Conservation (phyloP, 2,797 vertebrate species). For the Chelon labrosus region DNA sequence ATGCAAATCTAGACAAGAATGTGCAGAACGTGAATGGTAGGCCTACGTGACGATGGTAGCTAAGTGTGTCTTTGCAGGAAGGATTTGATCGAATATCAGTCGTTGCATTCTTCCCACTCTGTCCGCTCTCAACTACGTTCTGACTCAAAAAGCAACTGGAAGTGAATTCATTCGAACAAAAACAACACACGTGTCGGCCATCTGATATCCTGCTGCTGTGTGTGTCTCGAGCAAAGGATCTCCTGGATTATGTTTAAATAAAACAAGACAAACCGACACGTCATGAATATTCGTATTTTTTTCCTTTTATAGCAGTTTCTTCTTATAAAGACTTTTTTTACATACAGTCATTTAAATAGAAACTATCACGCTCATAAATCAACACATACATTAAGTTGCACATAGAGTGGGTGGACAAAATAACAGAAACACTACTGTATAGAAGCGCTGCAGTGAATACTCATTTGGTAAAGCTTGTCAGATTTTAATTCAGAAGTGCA, state of each 20-base stretch:
- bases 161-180: constrained; percentile 83
- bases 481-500: background rate
- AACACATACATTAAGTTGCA: constrained; percentile 25
- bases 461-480: background rate
- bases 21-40: constrained; percentile 64
- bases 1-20: constrained; percentile 70
- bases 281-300: constrained; percentile 5
- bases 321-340: constrained; percentile 19
- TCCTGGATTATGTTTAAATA: background rate
- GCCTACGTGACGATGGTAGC: constrained; percentile 69
- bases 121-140: constrained; percentile 79
- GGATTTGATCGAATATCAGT: constrained; percentile 70
- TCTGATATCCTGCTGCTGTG: constrained; percentile 31
- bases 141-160: constrained; percentile 77
- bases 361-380: constrained; percentile 9
- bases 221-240: constrained; percentile 1
- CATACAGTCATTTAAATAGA: constrained; percentile 46
- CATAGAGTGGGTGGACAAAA: constrained; percentile 6
- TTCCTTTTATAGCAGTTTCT: background rate
- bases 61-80: constrained; percentile 88
- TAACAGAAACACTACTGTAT: constrained; percentile 8
- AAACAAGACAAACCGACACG: background rate
- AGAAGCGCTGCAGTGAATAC: background rate
- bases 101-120: constrained; percentile 80
- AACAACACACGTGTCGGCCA: constrained; percentile 63